Base-by-base conservation (phyloP, 2,113 vertebrate genomes). In the Poeciliopsis occidentalis region DNA sequence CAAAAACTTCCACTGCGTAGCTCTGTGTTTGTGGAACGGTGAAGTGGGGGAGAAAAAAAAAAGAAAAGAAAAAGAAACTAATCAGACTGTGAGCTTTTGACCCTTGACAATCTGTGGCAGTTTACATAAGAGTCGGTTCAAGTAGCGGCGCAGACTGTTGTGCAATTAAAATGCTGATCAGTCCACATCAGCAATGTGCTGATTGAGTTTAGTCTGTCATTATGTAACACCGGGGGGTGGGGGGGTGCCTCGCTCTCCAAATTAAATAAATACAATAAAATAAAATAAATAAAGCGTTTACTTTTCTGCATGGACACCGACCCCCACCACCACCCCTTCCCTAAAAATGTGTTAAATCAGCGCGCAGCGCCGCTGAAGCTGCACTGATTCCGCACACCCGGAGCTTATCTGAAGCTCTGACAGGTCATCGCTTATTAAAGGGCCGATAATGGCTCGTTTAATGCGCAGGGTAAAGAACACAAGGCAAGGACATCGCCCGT, bases 371-470 rank as follows among this genome's bases (percentile, higher is more conserved):
- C 54, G 69, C 31, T 67, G 79, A 79, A 71, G 79, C 70, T 76
- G 76, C 72, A 77, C 66, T 31, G 63, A 57, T 29, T 87, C 82
- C 75, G 63, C 65, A 47, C 73, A 71, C 73, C 60, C 61, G 69
- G 75, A 84, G 86, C 86, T 90, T 92, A 92, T 93, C 93, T 89
- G 86, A 82, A 67, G 37, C 63, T 71, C 82, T 79, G 90, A 87
- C 88, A 88, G 89, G 78, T 85, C 86, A 90, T 89, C 84, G 87
- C 71, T 89, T 91, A 91, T 91, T 91, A 88, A 86, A 88, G 88
- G 80, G 47, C 85, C 85, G 89, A 88, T 94, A 92, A 92, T 91
- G 85, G 87, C 84, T 88, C 80, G 86, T 91, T 91, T 93, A 93
- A 91, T 92, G 88, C 71, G 51, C 80, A 75, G 74, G 61, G 71